Base-by-base conservation (phyloP, 1,140 invertebrate species). In the Thaumatotibia leucotreta region DNA sequence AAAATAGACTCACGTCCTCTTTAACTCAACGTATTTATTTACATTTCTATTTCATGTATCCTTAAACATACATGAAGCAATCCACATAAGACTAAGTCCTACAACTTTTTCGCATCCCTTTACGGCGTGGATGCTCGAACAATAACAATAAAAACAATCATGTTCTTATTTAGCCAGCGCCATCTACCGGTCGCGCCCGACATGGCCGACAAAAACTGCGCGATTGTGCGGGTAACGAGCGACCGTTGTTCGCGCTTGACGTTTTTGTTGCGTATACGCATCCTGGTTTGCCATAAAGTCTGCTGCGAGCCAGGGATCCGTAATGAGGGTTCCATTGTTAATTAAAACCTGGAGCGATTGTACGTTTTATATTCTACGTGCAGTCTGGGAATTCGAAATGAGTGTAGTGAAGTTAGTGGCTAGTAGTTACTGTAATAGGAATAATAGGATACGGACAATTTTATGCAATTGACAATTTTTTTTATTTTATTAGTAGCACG, bases 121-220 rank as follows among this genome's bases (percentile, higher is more conserved):
- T 58, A 58, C 29, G 52, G 52, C n/a, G n/a, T 6, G 52, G 50
- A 52, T 10, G 23, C 50, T 54, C 11, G 23, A 58, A 58, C 52
- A 58, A 58, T 58, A 58, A 31, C n/a, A 58, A 58, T 58, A 58
- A 58, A 58, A 58, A 58, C 52, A 58, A 58, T 58, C 52, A 54
- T 58, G 52, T 58, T 58, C 52, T 58, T 58, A 58, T 58, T 58
- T 58, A 58, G 52, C 22, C 4, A 27, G n/a, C 52, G 52, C 52
- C 52, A 58, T 58, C 52, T 58, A 58, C 52, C 27, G 52, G 52
- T 58, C 9, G 32, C 9, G 39, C 10, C 50, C 4, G 23, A 23
- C 50, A 52, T 58, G 52, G 52, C n/a, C 11, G 8, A 24, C 52
- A 58, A 58, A 58, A 58, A 58, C 27, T 6, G 9, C 1, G 50